Percentiles rank a stretch among this genome's conserved stretches.
phyloP scores from a whole-genome alignment of 2,113 vertebrate genomes.

The Narcine bancroftii region DNA sequence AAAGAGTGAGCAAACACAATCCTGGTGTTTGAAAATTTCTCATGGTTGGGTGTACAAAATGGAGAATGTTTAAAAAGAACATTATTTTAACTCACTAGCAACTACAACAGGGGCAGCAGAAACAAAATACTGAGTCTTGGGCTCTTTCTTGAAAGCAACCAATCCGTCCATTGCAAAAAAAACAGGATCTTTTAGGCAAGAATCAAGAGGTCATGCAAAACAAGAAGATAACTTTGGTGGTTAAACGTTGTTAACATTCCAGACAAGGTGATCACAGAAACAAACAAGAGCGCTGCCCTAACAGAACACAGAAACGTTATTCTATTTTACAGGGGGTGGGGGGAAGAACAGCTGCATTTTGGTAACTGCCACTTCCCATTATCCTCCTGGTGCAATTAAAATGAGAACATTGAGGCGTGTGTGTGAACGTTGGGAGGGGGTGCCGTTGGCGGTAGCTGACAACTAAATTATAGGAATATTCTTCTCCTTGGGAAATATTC shows the following conservation, averaged over 20 bases:
- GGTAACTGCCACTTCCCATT: neutral
- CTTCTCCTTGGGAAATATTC: neutral
- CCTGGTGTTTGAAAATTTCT: conserved; percentile 41
- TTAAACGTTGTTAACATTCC: conserved; percentile 76
- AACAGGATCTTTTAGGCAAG: conserved; percentile 58
- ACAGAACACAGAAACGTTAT: neutral
- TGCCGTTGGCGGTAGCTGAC: neutral
- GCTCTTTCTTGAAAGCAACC: conserved; percentile 44
- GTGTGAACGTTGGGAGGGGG: neutral
- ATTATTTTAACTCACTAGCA: conserved; percentile 21
- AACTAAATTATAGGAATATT: conserved; percentile 6
- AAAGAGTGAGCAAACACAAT: neutral
- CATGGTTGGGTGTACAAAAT: neutral
- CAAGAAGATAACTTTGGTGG: conserved; percentile 71
- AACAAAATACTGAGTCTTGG: conserved; percentile 27
- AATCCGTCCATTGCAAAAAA: conserved; percentile 54
- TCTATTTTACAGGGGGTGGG: neutral
- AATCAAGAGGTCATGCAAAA: conserved; percentile 62
- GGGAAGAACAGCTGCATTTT: conserved; percentile 16
- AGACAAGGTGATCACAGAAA: conserved; percentile 49
- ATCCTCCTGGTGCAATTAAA: neutral
- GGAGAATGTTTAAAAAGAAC: neutral
- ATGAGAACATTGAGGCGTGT: neutral
- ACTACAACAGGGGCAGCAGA: conserved; percentile 23
- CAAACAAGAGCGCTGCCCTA: conserved; percentile 39